A percentile compares a stretch with the other conserved stretches of the same genome.
These are phyloP conservation scores for Hydrophis major DNA, from an alignment of 2,797 vertebrate genomes.

Conservation along the genomic window DNA sequence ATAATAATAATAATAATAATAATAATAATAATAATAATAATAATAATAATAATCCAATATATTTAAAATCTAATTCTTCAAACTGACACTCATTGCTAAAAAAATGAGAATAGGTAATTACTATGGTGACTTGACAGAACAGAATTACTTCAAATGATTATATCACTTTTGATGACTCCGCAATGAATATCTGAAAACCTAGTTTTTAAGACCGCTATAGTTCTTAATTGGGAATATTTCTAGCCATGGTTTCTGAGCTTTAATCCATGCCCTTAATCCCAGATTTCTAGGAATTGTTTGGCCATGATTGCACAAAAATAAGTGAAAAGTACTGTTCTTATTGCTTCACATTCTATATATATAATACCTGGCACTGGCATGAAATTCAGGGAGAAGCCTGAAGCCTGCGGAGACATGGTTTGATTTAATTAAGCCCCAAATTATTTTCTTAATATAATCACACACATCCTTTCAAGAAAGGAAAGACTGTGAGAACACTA, in stretches of 20 bases:
- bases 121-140: not conserved
- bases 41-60: not conserved
- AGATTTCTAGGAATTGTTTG: not conserved
- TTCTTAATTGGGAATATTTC: not conserved
- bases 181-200: not conserved
- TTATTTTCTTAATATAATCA: not conserved
- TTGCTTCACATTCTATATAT: not conserved
- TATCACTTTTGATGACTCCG: not conserved
- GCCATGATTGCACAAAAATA: not conserved
- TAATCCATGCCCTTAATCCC: not conserved
- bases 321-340: not conserved
- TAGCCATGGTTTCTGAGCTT: not conserved
- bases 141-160: not conserved
- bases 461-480: not conserved
- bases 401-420: not conserved
- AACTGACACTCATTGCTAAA: conserved; percentile 35
- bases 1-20: not conserved
- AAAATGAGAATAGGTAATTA: conserved; percentile 11
- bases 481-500: not conserved
- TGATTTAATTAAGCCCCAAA: not conserved
- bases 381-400: not conserved
- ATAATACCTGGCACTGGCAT: not conserved
- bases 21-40: conserved; percentile 8
- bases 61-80: conserved; percentile 39
- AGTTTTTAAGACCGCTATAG: conserved; percentile 3